A percentile compares a stretch with the other conserved stretches of the same genome.
Evolutionary conservation across 2,113 vertebrate species (phyloP).

Genomic region (Trachemys scripta): DNA sequence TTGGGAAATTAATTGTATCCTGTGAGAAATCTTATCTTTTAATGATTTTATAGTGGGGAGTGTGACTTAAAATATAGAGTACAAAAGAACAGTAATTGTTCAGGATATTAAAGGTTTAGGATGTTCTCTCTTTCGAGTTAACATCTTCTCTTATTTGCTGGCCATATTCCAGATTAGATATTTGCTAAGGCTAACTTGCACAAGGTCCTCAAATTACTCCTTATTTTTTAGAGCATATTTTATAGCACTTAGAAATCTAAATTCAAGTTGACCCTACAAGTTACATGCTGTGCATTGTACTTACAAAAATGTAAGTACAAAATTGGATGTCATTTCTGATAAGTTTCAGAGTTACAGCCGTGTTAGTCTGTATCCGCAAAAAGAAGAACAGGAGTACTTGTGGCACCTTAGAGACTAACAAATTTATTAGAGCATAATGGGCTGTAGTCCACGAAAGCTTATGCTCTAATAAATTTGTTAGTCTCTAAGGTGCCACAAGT

Average conservation of each 20-base stretch:
- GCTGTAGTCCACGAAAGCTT: no score
- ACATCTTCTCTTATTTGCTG: not conserved
- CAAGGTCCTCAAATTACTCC: not conserved
- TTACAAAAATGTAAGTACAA: not conserved
- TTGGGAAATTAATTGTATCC: not conserved
- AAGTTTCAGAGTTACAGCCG: no score
- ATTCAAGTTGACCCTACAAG: not conserved
- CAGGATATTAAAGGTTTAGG: not conserved
- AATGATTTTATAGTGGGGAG: not conserved
- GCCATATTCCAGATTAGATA: not conserved
- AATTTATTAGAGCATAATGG: no score
- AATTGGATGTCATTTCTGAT: not conserved
- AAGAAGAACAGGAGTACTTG: no score
- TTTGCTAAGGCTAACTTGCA: not conserved
- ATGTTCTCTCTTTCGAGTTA: not conserved
- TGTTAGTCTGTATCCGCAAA: no score
- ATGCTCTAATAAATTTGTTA: no score
- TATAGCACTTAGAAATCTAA: not conserved
- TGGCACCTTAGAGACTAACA: no score
- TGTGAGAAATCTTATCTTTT: not conserved
- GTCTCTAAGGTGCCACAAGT: no score
- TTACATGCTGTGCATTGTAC: not conserved
- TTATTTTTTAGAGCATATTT: not conserved
- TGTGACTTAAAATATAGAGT: not conserved
- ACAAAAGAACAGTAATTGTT: not conserved